These are phyloP conservation scores for Cephus sareptanus DNA, from an alignment of 2,888 invertebrate genomes.

Conservation along the genomic window DNA sequence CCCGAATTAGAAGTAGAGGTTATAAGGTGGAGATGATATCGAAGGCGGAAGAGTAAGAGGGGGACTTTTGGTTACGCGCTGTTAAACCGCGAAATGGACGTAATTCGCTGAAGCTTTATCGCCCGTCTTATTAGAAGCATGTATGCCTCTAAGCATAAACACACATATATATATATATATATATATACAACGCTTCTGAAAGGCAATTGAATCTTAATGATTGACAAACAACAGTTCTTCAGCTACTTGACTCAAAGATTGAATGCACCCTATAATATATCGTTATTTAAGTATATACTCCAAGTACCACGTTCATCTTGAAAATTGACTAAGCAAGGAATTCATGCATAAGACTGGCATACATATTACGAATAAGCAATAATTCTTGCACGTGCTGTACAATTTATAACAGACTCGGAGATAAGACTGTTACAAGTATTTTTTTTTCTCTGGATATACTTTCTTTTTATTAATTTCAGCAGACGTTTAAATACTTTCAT, in stretches of 20 bases:
- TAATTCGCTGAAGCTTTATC: not conserved
- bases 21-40: not conserved
- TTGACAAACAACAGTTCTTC: not conserved
- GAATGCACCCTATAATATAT: not conserved
- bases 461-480: not conserved
- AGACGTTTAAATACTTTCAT: not conserved
- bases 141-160: not conserved
- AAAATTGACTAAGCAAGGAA: not conserved
- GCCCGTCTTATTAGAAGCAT: not conserved
- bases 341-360: not conserved
- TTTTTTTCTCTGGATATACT: not conserved
- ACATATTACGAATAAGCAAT: not conserved
- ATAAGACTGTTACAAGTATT: not conserved
- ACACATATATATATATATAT: no score
- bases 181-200: not conserved
- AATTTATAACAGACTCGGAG: not conserved
- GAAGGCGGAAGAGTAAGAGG: not conserved
- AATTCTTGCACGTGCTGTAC: not conserved
- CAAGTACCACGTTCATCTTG: not conserved
- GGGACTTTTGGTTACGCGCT: not conserved
- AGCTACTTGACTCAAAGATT: not conserved
- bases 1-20: not conserved
- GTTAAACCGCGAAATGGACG: not conserved
- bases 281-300: no score
- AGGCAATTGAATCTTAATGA: not conserved